Percentiles rank a stretch among this genome's conserved stretches.
Evolutionary conservation across 2,888 invertebrate species (phyloP).

Genomic region (Drosophila algonquin): DNA sequence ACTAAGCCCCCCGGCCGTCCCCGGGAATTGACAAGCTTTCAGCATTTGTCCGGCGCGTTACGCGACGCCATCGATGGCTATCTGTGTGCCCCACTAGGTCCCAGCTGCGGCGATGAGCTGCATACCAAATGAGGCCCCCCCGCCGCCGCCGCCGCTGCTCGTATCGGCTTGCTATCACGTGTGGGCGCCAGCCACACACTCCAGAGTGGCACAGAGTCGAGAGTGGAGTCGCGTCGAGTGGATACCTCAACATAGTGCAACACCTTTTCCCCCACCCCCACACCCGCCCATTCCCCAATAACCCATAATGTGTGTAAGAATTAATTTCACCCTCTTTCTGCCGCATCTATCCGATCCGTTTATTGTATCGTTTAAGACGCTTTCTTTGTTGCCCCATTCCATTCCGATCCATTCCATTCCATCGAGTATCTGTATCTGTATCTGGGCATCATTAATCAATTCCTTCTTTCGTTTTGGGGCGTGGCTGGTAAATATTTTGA

Average conservation of each 20-base stretch:
- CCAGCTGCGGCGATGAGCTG: conserved; percentile 49
- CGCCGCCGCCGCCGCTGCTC: neutral
- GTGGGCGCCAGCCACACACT: conserved; percentile 66
- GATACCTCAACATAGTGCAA: conserved; percentile 34
- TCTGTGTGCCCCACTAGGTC: conserved; percentile 36
- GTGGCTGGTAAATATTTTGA: conserved; percentile 74
- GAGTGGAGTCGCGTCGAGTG: neutral
- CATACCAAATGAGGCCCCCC: conserved; percentile 68
- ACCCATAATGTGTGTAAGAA: conserved; percentile 55
- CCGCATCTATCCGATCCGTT: conserved; percentile 35
- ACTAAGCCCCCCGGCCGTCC: conserved; percentile 12
- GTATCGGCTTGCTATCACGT: conserved; percentile 41
- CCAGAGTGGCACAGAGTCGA: neutral
- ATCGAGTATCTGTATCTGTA: conserved; percentile 3
- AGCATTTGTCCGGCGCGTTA: conserved; percentile 69
- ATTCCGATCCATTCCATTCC: conserved; percentile 10
- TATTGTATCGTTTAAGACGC: conserved; percentile 56
- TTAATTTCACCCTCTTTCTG: conserved; percentile 41
- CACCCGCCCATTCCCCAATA: conserved; percentile 4
- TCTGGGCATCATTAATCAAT: conserved; percentile 63
- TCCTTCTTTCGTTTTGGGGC: conserved; percentile 46
- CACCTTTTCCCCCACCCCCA: conserved; percentile 30
- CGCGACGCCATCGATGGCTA: conserved; percentile 66
- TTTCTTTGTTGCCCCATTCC: conserved; percentile 49
- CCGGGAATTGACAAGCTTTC: conserved; percentile 65